Conservation (phyloP, 1,140 invertebrate species). For the Drosophila paulistorum region DNA sequence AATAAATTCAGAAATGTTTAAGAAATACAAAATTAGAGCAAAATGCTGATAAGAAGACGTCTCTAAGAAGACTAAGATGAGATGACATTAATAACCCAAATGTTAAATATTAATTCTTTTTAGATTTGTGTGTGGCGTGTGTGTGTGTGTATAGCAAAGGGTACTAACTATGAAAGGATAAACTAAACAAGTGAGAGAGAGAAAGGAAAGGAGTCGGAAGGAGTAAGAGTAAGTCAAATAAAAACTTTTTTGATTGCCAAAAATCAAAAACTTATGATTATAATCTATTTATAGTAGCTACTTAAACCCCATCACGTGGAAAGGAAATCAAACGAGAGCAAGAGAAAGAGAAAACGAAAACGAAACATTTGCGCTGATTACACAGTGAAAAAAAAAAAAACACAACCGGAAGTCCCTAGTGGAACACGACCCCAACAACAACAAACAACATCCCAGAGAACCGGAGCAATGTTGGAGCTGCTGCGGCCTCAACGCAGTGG, state of each 20-base stretch:
- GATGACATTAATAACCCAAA: not conserved
- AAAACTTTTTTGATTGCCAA: not conserved
- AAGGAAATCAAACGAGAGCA: constrained; percentile 51
- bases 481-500: constrained; percentile 43
- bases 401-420: constrained; percentile 68
- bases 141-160: not conserved
- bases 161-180: constrained; percentile 23
- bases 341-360: constrained; percentile 19
- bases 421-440: constrained; percentile 64
- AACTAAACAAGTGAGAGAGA: not conserved
- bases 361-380: constrained; percentile 53
- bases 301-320: constrained; percentile 53
- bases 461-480: constrained; percentile 48
- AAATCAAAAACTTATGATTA: not conserved
- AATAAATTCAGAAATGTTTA: constrained; percentile 36
- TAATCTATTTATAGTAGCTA: constrained; percentile 13
- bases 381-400: constrained; percentile 17
- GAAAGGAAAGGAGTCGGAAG: not conserved
- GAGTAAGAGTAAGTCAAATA: not conserved
- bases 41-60: constrained; percentile 15
- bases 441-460: constrained; percentile 5
- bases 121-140: not conserved
- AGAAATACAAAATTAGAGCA: constrained; percentile 44
- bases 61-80: not conserved
- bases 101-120: not conserved